Evolutionary conservation across 2,888 invertebrate species (phyloP).

Genomic region (Elegia similella): DNA sequence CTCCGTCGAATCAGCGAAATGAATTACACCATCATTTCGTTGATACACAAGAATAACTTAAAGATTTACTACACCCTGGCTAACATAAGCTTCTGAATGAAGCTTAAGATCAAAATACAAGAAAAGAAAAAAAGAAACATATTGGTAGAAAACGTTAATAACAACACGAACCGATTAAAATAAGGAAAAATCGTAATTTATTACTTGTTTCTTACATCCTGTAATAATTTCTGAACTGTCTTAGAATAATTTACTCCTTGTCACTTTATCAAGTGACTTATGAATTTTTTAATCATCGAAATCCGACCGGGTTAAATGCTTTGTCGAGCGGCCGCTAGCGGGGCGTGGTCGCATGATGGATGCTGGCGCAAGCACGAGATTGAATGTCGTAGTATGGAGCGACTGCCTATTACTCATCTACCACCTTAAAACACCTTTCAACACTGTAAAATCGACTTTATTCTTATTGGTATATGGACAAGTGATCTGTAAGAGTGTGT

Average conservation of each 20-base stretch:
- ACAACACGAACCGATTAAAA: neutral
- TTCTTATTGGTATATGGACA: neutral
- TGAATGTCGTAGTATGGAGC: constrained; percentile 42
- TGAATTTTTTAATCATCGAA: constrained; percentile 54
- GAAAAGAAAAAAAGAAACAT: no score
- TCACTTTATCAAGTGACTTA: constrained; percentile 14
- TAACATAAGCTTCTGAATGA: no score
- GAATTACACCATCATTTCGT: no score
- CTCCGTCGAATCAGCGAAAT: no score
- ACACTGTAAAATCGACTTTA: constrained; percentile 16
- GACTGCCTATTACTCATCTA: constrained; percentile 24
- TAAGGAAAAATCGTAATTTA: neutral
- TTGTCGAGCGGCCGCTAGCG: constrained; percentile 43
- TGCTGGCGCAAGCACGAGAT: constrained; percentile 51
- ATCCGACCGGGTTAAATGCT: constrained; percentile 40
- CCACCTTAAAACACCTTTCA: constrained; percentile 6
- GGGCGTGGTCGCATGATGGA: constrained; percentile 73
- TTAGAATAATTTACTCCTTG: constrained; percentile 14
- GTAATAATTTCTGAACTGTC: neutral
- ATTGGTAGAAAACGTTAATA: no score
- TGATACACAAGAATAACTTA: no score
- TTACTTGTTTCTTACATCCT: neutral
- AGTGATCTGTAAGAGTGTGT: neutral
- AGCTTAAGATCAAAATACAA: no score
- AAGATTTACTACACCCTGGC: no score